phyloP scores from a whole-genome alignment of 1,140 invertebrate genomes.

The Drosophila cardini region DNA sequence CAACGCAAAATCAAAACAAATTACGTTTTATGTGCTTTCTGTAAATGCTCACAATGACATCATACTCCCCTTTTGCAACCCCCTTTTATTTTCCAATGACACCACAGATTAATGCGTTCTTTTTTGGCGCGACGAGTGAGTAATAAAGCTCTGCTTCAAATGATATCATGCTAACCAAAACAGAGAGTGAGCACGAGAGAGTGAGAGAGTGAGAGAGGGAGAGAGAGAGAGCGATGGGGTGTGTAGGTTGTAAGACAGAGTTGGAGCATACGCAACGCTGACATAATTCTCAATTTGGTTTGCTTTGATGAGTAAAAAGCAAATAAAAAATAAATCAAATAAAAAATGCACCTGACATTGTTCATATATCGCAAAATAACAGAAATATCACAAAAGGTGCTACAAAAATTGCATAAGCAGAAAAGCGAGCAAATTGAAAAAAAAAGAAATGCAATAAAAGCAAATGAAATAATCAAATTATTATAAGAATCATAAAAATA shows the following conservation, averaged over 20 bases:
- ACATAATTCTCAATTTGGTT: conserved; percentile 60
- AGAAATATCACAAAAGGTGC: conserved; percentile 13
- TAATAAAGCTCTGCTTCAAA: conserved; percentile 74
- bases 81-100: background rate
- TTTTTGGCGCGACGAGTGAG: conserved; percentile 71
- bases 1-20: conserved; percentile 50
- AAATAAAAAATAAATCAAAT: conserved; percentile 36
- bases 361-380: conserved; percentile 11
- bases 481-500: conserved; percentile 30
- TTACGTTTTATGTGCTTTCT: conserved; percentile 25
- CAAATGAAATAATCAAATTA: conserved; percentile 60
- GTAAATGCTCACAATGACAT: conserved; percentile 38
- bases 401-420: conserved; percentile 68
- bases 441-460: conserved; percentile 39
- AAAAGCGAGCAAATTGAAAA: background rate
- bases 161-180: conserved; percentile 66
- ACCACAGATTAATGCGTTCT: conserved; percentile 30
- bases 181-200: conserved; percentile 4
- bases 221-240: background rate
- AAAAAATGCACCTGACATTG: conserved; percentile 75
- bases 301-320: background rate
- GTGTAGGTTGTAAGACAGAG: background rate
- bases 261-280: conserved; percentile 35
- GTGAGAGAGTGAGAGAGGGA: background rate
- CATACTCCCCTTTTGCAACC: conserved; percentile 19